Conservation (phyloP, 2,797 vertebrate species). For the Anguilla anguilla region DNA sequence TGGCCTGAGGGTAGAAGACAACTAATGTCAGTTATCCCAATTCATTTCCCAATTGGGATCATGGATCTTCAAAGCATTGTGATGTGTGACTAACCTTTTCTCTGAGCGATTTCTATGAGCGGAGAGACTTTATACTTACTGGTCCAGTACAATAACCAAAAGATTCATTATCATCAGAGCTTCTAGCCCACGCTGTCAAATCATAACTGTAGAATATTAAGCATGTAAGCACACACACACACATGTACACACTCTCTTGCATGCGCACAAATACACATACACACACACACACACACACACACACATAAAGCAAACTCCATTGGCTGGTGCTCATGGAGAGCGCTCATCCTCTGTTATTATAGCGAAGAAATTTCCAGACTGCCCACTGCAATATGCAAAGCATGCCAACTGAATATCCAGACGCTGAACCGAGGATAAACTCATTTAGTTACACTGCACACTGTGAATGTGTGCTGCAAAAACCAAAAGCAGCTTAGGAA, state of each 20-base stretch:
- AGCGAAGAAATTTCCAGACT: neutral
- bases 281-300: neutral
- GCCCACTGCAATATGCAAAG: conserved; percentile 8
- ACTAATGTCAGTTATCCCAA: neutral
- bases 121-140: conserved; percentile 24
- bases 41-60: neutral
- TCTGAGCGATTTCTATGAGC: neutral
- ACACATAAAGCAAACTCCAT: neutral
- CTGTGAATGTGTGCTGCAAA: neutral
- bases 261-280: neutral
- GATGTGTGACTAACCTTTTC: conserved; percentile 11
- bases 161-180: conserved; percentile 33
- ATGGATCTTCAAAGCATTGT: conserved; percentile 26
- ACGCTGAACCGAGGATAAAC: neutral
- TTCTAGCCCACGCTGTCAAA: conserved; percentile 7
- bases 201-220: conserved; percentile 29
- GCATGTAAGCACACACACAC: neutral
- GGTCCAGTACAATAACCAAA: conserved; percentile 4
- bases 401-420: neutral
- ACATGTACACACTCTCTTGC: neutral
- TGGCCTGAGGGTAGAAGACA: neutral
- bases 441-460: neutral
- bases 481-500: neutral
- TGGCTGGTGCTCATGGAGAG: neutral
- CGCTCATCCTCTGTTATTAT: neutral